phyloP scores from a whole-genome alignment of 2,113 vertebrate species.

The Lonchura striata region DNA sequence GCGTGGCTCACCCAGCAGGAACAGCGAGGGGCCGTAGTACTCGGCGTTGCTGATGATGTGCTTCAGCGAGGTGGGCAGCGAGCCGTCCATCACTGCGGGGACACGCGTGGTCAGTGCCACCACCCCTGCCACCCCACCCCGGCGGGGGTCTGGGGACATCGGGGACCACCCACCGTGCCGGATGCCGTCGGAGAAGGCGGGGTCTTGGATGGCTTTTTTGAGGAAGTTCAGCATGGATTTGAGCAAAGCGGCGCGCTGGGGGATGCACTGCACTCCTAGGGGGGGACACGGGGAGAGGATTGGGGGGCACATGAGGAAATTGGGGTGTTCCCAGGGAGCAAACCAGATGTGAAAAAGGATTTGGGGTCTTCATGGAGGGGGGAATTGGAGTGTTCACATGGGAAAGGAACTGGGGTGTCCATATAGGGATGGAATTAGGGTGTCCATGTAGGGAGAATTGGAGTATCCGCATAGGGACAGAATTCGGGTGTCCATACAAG shows the following conservation, averaged over 20 bases:
- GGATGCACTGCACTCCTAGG: conserved; percentile 93
- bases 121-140: not conserved
- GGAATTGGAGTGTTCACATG: too few species aligned
- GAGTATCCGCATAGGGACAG: too few species aligned
- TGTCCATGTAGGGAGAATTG: too few species aligned
- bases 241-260: conserved; percentile 91
- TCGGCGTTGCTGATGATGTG: conserved; percentile 20
- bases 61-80: not conserved
- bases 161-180: conserved; percentile 80
- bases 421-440: too few species aligned
- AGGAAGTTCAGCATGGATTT: conserved; percentile 98
- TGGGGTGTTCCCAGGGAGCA: not conserved
- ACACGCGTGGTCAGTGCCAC: not conserved
- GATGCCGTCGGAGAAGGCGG: conserved; percentile 94
- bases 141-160: not conserved
- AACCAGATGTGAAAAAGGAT: rapidly evolving
- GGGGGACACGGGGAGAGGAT: not conserved
- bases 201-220: conserved; percentile 97
- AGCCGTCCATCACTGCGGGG: conserved; percentile 87
- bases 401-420: too few species aligned
- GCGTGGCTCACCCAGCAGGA: not conserved
- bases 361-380: not conserved
- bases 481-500: too few species aligned
- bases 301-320: not conserved
- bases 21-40: not conserved